Base-by-base conservation (phyloP, 2,888 invertebrate species). In the Limenitis camilla region DNA sequence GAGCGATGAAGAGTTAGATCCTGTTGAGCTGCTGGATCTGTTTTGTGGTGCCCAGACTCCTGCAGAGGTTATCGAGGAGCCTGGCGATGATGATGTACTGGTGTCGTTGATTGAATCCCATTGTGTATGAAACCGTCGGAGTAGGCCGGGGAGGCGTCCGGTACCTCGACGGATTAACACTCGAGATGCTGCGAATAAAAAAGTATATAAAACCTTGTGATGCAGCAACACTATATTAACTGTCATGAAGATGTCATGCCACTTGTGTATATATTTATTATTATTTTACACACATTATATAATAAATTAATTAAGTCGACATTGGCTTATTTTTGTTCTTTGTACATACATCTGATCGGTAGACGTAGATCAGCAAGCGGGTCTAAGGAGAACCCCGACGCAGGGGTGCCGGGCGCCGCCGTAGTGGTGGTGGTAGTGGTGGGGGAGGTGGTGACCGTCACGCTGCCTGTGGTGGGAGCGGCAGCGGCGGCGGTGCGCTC, bases 11-110 rank as follows among this genome's bases (percentile, higher is more conserved):
- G 64, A 64, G 61, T 65, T 65, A 51, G 60, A 61, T 52, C 56
- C 55, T 29, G 65, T 59, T 30, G 64, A 65, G 61, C 66, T 66
- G 66, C 69, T 60, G 63, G 71, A 56, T 59, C 61, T 52, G 44
- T 69, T 58, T 54, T 64, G 68, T 36, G 68, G 63, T 10, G 71
- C 68, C 72, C 72, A 71, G 19, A 67, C 58, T n/a, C 69, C 71
- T 42, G 62, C 66, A 6, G 69, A 53, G n/a, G 65, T 65, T 27
- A 69, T 63, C 5, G 66, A 65, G 8, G 67, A 63, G n/a, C 60
- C 61, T 0, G 57, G 54, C 9, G 57, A 56, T 30, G 66, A 63
- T n/a, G 62, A 59, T 2, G 61, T 49, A 44, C 64, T 58, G 35
- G 64, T 60, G 40, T 60, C 57, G 46, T 65, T 60, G 7, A 60